These are phyloP conservation scores for Syngnathus scovelli DNA, from an alignment of 2,113 vertebrate species.

Conservation along the genomic window DNA sequence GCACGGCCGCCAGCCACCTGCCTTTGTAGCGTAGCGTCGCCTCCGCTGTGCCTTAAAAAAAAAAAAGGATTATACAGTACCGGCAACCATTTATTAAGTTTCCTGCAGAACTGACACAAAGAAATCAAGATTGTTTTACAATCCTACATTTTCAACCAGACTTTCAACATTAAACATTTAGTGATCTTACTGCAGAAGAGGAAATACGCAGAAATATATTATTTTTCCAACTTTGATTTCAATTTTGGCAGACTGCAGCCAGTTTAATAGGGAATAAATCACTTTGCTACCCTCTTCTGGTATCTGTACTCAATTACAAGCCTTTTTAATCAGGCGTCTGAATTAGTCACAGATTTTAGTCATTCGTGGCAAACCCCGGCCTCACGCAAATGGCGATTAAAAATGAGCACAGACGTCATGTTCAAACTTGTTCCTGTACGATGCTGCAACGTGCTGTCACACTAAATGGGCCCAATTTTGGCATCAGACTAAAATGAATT, in stretches of 20 bases:
- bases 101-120: not conserved
- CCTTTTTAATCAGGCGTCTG: too few species aligned
- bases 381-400: too few species aligned
- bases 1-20: conserved; percentile 44
- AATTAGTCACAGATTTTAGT: too few species aligned
- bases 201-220: too few species aligned
- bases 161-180: not conserved
- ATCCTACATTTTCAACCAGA: not conserved
- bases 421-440: not conserved
- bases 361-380: too few species aligned
- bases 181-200: not conserved
- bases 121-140: not conserved
- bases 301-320: too few species aligned
- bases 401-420: not conserved
- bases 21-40: conserved; percentile 40
- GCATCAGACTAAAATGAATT: not conserved
- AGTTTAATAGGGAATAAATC: too few species aligned
- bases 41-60: conserved; percentile 51
- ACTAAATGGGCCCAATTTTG: not conserved
- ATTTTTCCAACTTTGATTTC: too few species aligned
- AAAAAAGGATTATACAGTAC: not conserved
- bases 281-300: too few species aligned
- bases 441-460: not conserved
- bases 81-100: not conserved
- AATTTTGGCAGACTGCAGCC: too few species aligned